Evolutionary conservation across 2,113 vertebrate genomes (phyloP).

Genomic region (Accipiter virgatus): DNA sequence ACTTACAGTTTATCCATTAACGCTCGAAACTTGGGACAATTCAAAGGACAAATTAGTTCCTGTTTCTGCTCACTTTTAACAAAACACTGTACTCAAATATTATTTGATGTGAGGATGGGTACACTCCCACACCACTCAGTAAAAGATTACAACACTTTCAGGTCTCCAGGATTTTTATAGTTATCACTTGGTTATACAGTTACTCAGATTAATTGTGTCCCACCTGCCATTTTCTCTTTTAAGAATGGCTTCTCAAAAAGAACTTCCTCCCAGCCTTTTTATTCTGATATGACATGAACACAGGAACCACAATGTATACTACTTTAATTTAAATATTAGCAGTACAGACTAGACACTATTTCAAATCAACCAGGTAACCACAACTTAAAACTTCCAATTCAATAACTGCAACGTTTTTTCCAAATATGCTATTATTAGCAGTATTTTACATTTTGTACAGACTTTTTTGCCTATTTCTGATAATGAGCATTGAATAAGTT

Average conservation of each 20-base stretch:
- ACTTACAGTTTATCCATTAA: background rate
- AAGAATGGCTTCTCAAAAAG: background rate
- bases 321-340: background rate
- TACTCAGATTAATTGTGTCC: background rate
- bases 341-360: background rate
- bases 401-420: background rate
- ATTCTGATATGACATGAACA: background rate
- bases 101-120: background rate
- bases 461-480: background rate
- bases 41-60: background rate
- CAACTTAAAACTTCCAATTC: background rate
- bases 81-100: background rate
- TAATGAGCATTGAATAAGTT: background rate
- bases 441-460: background rate
- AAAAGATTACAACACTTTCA: background rate
- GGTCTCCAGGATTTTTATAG: background rate
- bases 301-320: rapidly evolving
- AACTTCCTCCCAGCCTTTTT: background rate
- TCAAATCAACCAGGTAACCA: background rate
- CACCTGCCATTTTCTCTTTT: background rate
- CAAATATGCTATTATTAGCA: background rate
- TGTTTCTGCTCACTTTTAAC: background rate
- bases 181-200: background rate
- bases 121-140: background rate
- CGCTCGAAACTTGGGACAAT: background rate